Base-by-base conservation (phyloP, 2,113 vertebrate species). In the Cyprinodon variegatus region DNA sequence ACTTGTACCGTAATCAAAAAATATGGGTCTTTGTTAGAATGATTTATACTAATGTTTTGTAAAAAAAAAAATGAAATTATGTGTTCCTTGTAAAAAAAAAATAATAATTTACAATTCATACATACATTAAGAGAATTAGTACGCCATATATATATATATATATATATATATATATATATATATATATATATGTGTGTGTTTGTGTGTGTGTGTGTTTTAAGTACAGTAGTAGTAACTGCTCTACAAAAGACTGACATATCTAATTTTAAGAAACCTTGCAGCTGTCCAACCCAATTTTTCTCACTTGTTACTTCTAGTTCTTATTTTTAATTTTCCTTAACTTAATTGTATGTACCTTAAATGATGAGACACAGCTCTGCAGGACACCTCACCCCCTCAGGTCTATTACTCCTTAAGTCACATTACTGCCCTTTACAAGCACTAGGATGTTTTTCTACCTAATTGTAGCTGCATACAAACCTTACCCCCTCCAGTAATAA, bases 341-440 rank as follows among this genome's bases (percentile, higher is more conserved):
- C 92, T 61, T 92, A 95, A 94, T 89, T 84, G 89, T 84, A 80
- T 87, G 85, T 85, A 83, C 81, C 77, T 87, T 77, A 85, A 88
- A 93, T 94, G 94, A 94, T 94, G 93, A 94, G 93, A 89, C 76
- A 88, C 79, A 74, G 91, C 87, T 91, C 86, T 89, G 81, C 70
- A 22, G 92, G 90, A 88, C 90, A 92, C 89, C 88, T 93, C 89
- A 84, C 85, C 86, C 70, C 79, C 81, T 85, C 91, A 94, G 29
- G 29, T 94, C 91, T 85, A 93, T 94, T 92, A 94, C 85, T 78
- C 86, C 72, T 72, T 40, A 76, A 91, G 89, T 91, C 92, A 90
- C 90, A 91, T 93, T 93, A 94, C 88, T 90, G 91, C 78, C 87
- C 90, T 93, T 90, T 91, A 92, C 93, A 90, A 92, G 90, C 79